Evolutionary conservation across 2,797 vertebrate genomes (phyloP).

Genomic region (Thunnus albacares): DNA sequence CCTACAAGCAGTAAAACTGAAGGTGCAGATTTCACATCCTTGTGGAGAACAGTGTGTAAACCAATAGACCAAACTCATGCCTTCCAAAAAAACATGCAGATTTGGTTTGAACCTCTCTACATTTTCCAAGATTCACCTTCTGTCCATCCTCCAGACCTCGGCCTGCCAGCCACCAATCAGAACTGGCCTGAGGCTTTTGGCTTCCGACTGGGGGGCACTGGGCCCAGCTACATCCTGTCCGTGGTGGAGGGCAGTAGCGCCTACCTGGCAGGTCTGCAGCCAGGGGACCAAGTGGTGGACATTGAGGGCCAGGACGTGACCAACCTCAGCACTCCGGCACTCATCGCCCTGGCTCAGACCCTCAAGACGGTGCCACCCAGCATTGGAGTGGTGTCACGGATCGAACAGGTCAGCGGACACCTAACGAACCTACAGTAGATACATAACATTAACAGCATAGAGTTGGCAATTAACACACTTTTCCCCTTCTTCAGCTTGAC

Average conservation of each 20-base stretch:
- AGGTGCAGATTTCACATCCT: neutral
- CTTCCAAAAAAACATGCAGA: neutral
- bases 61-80: neutral
- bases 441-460: neutral
- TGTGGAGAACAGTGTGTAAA: neutral
- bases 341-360: constrained; percentile 89
- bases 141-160: constrained; percentile 80
- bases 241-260: constrained; percentile 95
- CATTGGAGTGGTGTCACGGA: constrained; percentile 94
- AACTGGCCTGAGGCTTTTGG: constrained; percentile 98
- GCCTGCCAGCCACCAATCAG: constrained; percentile 92
- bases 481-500: constrained; percentile 70
- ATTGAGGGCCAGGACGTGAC: constrained; percentile 94
- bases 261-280: constrained; percentile 91
- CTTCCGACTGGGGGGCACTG: constrained; percentile 91
- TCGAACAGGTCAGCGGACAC: constrained; percentile 79
- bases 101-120: neutral
- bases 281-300: constrained; percentile 96
- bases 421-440: neutral
- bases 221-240: constrained; percentile 95
- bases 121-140: neutral
- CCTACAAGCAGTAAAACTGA: neutral
- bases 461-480: neutral
- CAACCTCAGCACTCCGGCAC: constrained; percentile 88
- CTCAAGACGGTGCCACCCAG: constrained; percentile 94